Evolutionary conservation across 2,113 vertebrate species (phyloP), one percentile per base, ranked within the genome.

Genomic region (Rousettus leschenaultii): DNA sequence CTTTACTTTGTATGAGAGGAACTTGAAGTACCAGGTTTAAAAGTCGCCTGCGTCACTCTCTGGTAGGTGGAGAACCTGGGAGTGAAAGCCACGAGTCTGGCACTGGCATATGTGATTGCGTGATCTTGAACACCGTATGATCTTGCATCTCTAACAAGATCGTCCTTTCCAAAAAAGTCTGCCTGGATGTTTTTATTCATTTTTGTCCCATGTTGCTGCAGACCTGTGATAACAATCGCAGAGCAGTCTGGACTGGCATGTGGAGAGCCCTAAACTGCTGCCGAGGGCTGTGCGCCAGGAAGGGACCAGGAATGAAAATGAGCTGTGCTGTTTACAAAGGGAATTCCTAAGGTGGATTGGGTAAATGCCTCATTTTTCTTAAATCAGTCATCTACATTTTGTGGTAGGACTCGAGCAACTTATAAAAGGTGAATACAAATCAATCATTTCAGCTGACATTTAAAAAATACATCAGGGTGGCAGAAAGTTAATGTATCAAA

Each of bases 381-480:
- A 75, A 75, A 38, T 88, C 90, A 85, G 75, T 61, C 85, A 33
- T 85, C 53, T 59, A 43, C 0, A 0, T 70, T 74, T 86, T 78
- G 71, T 87, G 55, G n/a, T 86, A 73, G 22, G 30, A 9, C 77
- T 91, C 73, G 33, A 86, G 85, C 28, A 86, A 86, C 59, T 94
- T 94, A 89, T 73, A 16, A 79, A 90, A 96, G 91, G 70, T 92
- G 70, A 97, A 10, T 63, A 78, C 55, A 74, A 89, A 91, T 94
- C 95, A 94, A 65, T 96, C 90, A 94, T 91, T 92, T 95, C 87
- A 83, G 71, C 13, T 93, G 96, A 97, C 91, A 97, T 98, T 97
- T 95, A 95, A 53, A 92, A 90, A 97, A 92, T 77, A 83, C 40
- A 94, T 63, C 48, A 82, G 71, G 35, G 77, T 96, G 89, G 83